phyloP scores from a whole-genome alignment of 2,888 invertebrate genomes.

The Nephrocerus scutellatus region DNA sequence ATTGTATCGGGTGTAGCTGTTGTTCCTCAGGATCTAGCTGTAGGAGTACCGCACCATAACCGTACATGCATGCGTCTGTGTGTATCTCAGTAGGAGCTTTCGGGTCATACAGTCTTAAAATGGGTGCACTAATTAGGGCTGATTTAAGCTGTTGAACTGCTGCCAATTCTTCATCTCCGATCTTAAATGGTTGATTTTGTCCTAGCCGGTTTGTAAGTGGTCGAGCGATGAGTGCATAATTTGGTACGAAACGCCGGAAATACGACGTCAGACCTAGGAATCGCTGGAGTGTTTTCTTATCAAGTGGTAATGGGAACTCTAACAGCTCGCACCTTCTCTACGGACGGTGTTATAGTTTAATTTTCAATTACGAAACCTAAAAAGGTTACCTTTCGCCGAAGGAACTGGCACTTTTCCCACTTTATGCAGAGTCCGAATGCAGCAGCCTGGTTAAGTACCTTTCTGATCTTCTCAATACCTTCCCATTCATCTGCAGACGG shows the following conservation, averaged over 20 bases:
- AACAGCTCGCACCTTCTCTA: constrained; percentile 6
- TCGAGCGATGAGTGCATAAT: constrained; percentile 13
- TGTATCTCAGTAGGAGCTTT: constrained; percentile 12
- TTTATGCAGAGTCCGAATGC: constrained; percentile 6
- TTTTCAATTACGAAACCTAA: constrained; percentile 11
- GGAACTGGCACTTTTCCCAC: constrained; percentile 13
- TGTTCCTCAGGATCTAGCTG: constrained; percentile 5
- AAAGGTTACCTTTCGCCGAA: constrained; percentile 7
- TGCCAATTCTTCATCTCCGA: neutral
- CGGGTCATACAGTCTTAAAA: constrained; percentile 8
- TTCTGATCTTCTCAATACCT: constrained; percentile 2
- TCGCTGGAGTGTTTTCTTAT: constrained; percentile 5
- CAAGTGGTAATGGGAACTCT: constrained; percentile 1
- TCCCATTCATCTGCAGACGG: constrained; percentile 1
- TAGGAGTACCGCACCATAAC: constrained; percentile 11
- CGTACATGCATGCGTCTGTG: constrained; percentile 12
- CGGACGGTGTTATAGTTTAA: constrained; percentile 5
- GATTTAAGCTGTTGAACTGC: constrained; percentile 9
- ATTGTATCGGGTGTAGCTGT: constrained; percentile 1
- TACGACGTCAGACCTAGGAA: constrained; percentile 21
- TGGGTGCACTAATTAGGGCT: neutral
- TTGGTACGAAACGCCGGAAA: constrained; percentile 17
- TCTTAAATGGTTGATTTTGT: constrained; percentile 9
- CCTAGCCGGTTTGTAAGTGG: constrained; percentile 2
- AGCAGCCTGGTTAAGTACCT: constrained; percentile 13